phyloP scores from a whole-genome alignment of 2,113 vertebrate species.

The Pterocles gutturalis region DNA sequence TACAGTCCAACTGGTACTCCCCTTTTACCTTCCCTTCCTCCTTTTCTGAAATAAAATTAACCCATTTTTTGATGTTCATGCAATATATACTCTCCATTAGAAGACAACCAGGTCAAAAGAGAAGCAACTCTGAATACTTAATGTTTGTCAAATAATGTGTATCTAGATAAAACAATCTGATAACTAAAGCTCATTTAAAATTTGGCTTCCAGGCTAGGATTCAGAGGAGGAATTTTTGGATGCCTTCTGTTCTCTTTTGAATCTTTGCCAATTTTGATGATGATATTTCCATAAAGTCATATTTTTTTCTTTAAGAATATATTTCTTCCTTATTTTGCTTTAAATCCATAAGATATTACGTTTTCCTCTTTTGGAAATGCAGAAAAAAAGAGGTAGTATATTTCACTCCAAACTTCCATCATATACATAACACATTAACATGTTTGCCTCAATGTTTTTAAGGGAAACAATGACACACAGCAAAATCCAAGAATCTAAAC shows the following conservation, averaged over 20 bases:
- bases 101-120: neutral
- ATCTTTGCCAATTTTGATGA: slow-evolving; percentile 29
- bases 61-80: neutral
- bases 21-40: neutral
- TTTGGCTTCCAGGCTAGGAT: slow-evolving; percentile 5
- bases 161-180: slow-evolving; percentile 18
- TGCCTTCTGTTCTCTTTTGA: slow-evolving; percentile 19
- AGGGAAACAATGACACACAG: slow-evolving; percentile 36
- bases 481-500: slow-evolving; percentile 15
- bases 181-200: slow-evolving; percentile 28
- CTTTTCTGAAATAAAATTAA: neutral
- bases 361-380: neutral
- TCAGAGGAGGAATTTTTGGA: neutral
- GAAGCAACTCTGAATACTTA: neutral
- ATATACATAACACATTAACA: neutral
- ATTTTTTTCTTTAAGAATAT: slow-evolving; percentile 49
- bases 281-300: slow-evolving; percentile 48
- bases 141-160: neutral
- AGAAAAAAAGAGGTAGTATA: neutral
- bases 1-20: neutral
- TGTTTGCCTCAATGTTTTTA: slow-evolving; percentile 46
- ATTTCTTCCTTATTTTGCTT: neutral
- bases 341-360: neutral
- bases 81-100: neutral
- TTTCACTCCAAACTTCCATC: neutral